These are phyloP conservation scores for Diarsia rubi DNA, from an alignment of 2,888 invertebrate species.

Conservation along the genomic window DNA sequence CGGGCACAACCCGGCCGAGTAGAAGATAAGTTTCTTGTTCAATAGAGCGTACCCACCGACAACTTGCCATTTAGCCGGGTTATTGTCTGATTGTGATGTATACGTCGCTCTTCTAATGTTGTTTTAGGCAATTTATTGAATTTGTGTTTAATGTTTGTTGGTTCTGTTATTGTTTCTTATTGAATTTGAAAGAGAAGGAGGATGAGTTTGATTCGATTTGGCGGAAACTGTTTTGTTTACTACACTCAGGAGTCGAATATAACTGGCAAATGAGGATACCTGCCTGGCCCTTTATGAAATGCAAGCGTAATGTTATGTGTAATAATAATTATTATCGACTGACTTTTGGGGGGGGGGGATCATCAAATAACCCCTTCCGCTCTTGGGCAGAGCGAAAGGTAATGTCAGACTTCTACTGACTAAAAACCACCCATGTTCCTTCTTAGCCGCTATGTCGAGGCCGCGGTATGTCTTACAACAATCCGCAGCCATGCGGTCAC, in stretches of 20 bases:
- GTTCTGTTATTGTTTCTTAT: constrained; percentile 38
- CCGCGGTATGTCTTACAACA: no score
- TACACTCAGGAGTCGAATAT: neutral
- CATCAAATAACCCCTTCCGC: no score
- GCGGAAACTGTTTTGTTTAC: neutral
- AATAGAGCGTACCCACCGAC: constrained; percentile 58
- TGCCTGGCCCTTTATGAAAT: neutral
- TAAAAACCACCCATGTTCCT: no score
- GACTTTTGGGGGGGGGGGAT: no score
- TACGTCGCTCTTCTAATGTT: constrained; percentile 48
- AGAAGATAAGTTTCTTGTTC: constrained; percentile 61
- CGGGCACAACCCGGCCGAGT: constrained; percentile 60
- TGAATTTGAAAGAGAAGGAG: neutral
- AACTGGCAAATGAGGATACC: neutral
- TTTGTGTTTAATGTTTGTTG: constrained; percentile 34
- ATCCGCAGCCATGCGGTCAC: no score
- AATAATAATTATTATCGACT: neutral
- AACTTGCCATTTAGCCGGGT: constrained; percentile 65
- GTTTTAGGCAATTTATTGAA: constrained; percentile 61
- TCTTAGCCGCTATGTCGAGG: no score
- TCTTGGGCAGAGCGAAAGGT: no score
- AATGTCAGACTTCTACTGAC: no score
- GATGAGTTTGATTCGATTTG: neutral
- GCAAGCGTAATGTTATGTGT: neutral
- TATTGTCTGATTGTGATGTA: constrained; percentile 66